Base-by-base conservation (phyloP, 2,797 vertebrate species). In the Ceryle rudis region DNA sequence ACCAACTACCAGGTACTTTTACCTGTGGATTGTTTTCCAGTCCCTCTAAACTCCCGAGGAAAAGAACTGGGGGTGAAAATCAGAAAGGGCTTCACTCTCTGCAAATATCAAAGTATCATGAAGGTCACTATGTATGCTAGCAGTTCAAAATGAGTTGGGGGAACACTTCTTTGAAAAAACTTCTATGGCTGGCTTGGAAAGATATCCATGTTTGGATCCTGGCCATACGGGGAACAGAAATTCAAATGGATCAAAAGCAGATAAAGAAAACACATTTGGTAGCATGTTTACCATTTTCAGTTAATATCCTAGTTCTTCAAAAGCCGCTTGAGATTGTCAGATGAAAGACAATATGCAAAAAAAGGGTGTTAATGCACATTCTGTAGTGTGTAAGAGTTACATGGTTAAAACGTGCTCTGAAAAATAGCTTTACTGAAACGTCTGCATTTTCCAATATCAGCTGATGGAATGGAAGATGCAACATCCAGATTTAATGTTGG, bases 341-440 rank as follows among this genome's bases (percentile, higher is more conserved):
- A 70, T 82, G 57, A 89, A 82, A 89, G 64, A 18, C 8, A 80
- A 28, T 31, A 29, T 8, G 29, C 15, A 39, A 69, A 90, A 78
- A 90, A 82, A 82, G 72, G 16, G 11, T 54, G 66, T 70, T 52
- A 64, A 60, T 47, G 12, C 11, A 60, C 2, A 3, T 80, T 74
- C 81, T 86, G 61, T 90, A 71, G 31, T 47, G 28, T 80, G 23
- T 35, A 66, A 91, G 41, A 89, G 49, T 42, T 75, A 83, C 3
- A 19, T 2, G 10, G 67, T 70, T 87, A 93, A 95, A 72, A 85
- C 61, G 77, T 51, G 39, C 57, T 84, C 71, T 81, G 81, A 94
- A 96, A 92, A 96, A 90, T 37, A 80, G 37, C 69, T 93, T 94
- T 55, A 52, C 42, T 90, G 66, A 47, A 67, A 67, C 5, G 35